Base-by-base conservation (phyloP, 1,140 invertebrate species). In the Aphidius gifuensis region DNA sequence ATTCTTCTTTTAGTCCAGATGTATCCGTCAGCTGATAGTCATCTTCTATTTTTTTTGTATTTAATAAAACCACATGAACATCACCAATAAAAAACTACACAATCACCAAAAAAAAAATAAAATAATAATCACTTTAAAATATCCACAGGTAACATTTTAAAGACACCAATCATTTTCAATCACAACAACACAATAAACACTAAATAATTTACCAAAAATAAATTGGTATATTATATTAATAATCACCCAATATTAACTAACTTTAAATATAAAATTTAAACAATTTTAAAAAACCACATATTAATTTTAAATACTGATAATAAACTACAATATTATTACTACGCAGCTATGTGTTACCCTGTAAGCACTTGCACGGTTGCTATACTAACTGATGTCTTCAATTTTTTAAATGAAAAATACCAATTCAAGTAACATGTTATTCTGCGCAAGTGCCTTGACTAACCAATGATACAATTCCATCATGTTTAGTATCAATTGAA, bases 11-110 rank as follows among this genome's bases (percentile, higher is more conserved):
- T 8, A 9, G 21, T 6, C 49, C 51, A 46, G 53, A 64, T 66
- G 48, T 68, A 74, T 73, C 70, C 70, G 71, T 74, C 72, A 74
- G 71, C 71, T 73, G 44, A 32, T 32, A 4, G 62, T 66, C 70
- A 64, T 73, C 44, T 8, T 64, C n/a, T 8, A 3, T 56, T 57
- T 51, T 58, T 5, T 63, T 63, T 7, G 4, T 21, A 58, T 53
- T n/a, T 38, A 38, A 49, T 43, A 56, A 54, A 38, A 58, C 40
- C 47, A 61, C 63, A 51, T 54, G 7, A 64, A 45, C 43, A 58
- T 32, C 23, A 32, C 23, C 2, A 46, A 62, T 45, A 39, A 32
- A 48, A 40, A 54, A 46, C 16, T 42, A 55, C 59, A 60, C 53
- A 55, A 9, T 58, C n/a, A 43, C 11, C 21, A 43, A 38, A 6